These are phyloP conservation scores for Zaprionus kolodkinae DNA, from an alignment of 1,140 invertebrate genomes.

Conservation along the genomic window DNA sequence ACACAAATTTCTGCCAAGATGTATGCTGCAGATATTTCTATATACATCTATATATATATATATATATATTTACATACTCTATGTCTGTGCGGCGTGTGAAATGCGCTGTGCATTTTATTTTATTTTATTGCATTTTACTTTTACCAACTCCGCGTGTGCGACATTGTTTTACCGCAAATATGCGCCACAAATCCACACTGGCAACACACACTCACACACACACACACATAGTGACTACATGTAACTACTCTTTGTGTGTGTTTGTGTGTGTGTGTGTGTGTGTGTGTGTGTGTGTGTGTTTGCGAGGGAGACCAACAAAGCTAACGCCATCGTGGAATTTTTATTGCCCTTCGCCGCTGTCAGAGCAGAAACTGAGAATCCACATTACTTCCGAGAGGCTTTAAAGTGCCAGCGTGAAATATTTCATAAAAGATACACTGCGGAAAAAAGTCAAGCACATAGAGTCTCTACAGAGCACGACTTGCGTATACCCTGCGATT, in stretches of 20 bases:
- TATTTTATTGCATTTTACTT: slow-evolving; percentile 71
- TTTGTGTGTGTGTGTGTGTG: background rate
- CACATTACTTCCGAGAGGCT: slow-evolving; percentile 56
- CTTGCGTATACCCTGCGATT: slow-evolving; percentile 9
- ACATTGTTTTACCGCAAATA: slow-evolving; percentile 68
- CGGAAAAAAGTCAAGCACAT: slow-evolving; percentile 22
- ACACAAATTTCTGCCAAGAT: slow-evolving; percentile 8
- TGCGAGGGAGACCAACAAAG: slow-evolving; percentile 42
- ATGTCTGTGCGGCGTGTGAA: slow-evolving; percentile 12
- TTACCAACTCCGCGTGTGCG: slow-evolving; percentile 49
- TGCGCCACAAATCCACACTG: slow-evolving; percentile 51
- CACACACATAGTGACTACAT: slow-evolving; percentile 1
- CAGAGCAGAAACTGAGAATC: slow-evolving; percentile 50
- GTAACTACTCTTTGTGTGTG: no score
- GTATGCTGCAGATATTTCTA: slow-evolving; percentile 3
- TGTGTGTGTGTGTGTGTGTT: background rate
- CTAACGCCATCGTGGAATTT: slow-evolving; percentile 76
- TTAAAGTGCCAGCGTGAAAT: slow-evolving; percentile 75
- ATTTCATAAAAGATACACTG: slow-evolving; percentile 63
- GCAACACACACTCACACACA: slow-evolving; percentile 26
- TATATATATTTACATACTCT: background rate
- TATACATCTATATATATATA: slow-evolving; percentile 19
- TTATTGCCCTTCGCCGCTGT: slow-evolving; percentile 72
- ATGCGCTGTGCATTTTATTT: slow-evolving; percentile 70
- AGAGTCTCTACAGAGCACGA: background rate